phyloP scores from a whole-genome alignment of 2,888 invertebrate species.

The Hipparchia sbordonii region DNA sequence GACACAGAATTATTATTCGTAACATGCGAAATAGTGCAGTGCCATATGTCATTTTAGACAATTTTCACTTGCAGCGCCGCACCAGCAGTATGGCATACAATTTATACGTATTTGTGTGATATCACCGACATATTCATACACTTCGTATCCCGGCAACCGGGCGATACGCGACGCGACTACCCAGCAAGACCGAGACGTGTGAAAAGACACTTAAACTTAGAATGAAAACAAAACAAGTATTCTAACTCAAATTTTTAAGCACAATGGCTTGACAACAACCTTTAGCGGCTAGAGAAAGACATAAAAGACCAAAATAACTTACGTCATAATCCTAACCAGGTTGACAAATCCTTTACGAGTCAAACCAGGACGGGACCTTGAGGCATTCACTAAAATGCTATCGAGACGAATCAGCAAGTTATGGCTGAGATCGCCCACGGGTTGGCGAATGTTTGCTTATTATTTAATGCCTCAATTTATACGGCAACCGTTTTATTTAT shows the following conservation, averaged over 20 bases:
- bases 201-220: not conserved
- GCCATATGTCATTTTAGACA: too few species aligned
- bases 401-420: slow-evolving; percentile 75
- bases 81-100: too few species aligned
- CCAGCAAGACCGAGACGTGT: not conserved
- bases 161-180: too few species aligned
- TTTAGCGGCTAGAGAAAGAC: slow-evolving; percentile 42
- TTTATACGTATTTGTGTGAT: too few species aligned
- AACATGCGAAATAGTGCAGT: too few species aligned
- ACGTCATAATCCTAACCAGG: slow-evolving; percentile 73
- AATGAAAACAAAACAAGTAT: not conserved
- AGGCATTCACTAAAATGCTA: slow-evolving; percentile 78
- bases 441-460: slow-evolving; percentile 52
- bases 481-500: not conserved
- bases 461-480: slow-evolving; percentile 36
- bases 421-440: slow-evolving; percentile 69
- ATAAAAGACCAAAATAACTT: slow-evolving; percentile 56
- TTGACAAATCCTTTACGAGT: slow-evolving; percentile 78
- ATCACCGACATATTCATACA: too few species aligned
- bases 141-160: too few species aligned
- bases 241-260: not conserved
- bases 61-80: too few species aligned
- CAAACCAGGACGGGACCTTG: slow-evolving; percentile 79
- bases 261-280: slow-evolving; percentile 30
- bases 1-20: too few species aligned